Evolutionary conservation across 1,140 invertebrate genomes (phyloP).

Genomic region (Zaprionus vittiger): DNA sequence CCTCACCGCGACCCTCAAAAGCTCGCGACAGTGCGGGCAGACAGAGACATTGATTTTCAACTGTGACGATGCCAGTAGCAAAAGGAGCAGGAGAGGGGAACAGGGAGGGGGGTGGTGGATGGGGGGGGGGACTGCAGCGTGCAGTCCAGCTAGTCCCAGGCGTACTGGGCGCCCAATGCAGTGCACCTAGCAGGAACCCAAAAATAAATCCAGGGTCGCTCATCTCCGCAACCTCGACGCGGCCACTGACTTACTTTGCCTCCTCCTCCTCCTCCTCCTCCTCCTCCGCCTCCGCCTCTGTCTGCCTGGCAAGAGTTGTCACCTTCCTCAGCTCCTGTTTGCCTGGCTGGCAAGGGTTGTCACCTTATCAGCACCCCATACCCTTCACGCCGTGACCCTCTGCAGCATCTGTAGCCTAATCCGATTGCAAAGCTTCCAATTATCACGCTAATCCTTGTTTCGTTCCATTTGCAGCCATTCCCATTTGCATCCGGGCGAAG

Average conservation of each 20-base stretch:
- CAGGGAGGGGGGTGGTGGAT: neutral
- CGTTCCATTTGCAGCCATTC: constrained; percentile 49
- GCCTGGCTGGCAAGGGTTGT: too few species aligned
- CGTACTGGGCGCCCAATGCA: neutral
- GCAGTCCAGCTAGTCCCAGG: neutral
- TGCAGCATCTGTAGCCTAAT: constrained; percentile 7
- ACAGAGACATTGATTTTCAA: constrained; percentile 71
- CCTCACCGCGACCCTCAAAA: constrained; percentile 79
- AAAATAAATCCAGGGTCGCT: constrained; percentile 36
- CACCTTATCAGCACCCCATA: too few species aligned
- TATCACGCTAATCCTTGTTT: constrained; percentile 8
- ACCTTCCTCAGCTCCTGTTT: neutral
- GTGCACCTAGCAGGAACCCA: neutral
- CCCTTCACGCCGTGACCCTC: neutral
- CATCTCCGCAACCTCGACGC: constrained; percentile 2
- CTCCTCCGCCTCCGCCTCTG: neutral
- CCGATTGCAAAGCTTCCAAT: neutral
- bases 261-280: too few species aligned
- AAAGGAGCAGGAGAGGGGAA: neutral
- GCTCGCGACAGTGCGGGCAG: constrained; percentile 46
- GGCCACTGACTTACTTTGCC: constrained; percentile 11
- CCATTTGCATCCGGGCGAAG: constrained; percentile 39
- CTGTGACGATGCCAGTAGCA: neutral
- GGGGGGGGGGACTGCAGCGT: neutral
- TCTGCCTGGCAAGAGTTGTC: neutral